phyloP scores from a whole-genome alignment of 2,888 invertebrate species.

The Cynaeus angustus region DNA sequence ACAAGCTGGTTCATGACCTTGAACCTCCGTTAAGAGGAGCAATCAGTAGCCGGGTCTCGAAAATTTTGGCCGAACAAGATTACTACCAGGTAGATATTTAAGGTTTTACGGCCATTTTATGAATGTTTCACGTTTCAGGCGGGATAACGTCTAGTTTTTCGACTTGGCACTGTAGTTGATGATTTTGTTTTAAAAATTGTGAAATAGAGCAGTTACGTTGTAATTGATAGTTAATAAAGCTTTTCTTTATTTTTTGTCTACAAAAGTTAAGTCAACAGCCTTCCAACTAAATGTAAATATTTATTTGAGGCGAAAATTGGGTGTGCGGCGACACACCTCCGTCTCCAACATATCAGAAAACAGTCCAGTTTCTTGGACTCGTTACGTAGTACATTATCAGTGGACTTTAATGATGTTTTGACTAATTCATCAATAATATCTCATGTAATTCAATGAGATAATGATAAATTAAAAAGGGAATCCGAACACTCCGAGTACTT shows the following conservation, averaged over 20 bases:
- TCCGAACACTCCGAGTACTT: conserved; percentile 15
- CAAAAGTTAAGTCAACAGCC: no score
- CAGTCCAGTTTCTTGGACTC: conserved; percentile 22
- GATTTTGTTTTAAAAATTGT: no score
- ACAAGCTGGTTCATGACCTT: conserved; percentile 85
- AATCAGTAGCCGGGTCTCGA: conserved; percentile 78
- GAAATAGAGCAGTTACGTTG: no score
- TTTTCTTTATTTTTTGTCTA: no score
- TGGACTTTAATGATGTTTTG: conserved; percentile 6
- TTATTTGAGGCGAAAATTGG: conserved; percentile 11
- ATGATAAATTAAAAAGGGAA: conserved; percentile 19
- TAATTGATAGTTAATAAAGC: no score
- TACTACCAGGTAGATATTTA: conserved; percentile 56
- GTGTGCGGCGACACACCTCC: conserved; percentile 19
- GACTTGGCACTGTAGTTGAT: no score
- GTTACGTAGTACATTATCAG: conserved; percentile 12
- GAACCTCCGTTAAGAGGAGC: conserved; percentile 77
- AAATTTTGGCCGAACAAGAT: conserved; percentile 81
- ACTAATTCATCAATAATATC: conserved; percentile 5
- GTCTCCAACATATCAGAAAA: neutral
- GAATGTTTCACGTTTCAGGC: no score
- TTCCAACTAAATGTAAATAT: no score
- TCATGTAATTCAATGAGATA: conserved; percentile 11
- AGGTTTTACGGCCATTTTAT: neutral
- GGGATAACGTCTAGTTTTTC: no score